Evolutionary conservation across 1,140 invertebrate genomes (phyloP).

Genomic region (Magallana angulata): DNA sequence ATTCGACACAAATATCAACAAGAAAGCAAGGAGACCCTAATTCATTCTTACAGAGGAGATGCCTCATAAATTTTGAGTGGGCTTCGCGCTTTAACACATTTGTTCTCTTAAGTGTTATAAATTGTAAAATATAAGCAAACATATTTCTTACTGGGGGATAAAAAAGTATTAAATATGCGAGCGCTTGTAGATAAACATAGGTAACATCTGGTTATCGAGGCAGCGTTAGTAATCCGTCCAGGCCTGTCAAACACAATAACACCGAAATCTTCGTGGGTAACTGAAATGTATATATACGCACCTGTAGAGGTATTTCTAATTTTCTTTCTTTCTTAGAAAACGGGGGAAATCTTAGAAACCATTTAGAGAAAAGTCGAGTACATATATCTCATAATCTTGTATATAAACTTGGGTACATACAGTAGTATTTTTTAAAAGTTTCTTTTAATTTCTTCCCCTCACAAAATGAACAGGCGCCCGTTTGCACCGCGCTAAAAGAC

Average conservation of each 20-base stretch:
- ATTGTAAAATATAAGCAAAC: neutral
- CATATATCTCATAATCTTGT: too few species aligned
- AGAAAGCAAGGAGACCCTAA: neutral
- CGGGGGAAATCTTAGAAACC: too few species aligned
- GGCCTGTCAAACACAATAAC: neutral
- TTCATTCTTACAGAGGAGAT: neutral
- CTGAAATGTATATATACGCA: neutral
- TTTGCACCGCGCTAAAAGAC: too few species aligned
- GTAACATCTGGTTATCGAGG: constrained; percentile 4
- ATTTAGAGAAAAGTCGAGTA: too few species aligned
- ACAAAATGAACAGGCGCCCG: too few species aligned
- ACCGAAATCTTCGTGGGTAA: neutral
- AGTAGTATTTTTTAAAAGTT: too few species aligned
- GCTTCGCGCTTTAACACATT: neutral
- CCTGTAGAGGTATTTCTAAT: neutral
- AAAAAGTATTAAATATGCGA: neutral
- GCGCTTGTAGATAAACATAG: neutral
- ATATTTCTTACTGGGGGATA: neutral
- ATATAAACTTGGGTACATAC: too few species aligned
- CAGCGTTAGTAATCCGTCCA: neutral
- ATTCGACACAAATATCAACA: neutral
- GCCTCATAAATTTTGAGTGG: neutral
- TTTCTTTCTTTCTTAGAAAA: neutral
- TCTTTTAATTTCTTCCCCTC: too few species aligned
- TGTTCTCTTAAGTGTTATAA: neutral